Base-by-base conservation (phyloP, 2,113 vertebrate species). In the Cardinalis cardinalis region DNA sequence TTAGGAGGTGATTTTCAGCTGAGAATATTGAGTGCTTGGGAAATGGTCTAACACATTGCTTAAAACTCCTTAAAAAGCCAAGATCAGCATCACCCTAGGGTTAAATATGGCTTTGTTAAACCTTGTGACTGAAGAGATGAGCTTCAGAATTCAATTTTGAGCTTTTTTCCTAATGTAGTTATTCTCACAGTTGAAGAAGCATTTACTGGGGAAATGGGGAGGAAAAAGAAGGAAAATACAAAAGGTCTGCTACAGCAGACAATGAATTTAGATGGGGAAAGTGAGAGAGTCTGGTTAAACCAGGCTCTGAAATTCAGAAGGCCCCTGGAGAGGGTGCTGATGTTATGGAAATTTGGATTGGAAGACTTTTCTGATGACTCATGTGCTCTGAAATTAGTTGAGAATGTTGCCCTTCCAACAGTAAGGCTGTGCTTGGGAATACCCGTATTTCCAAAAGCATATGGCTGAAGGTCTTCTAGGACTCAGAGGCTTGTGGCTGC, bases 281-380 rank as follows among this genome's bases (percentile, higher is more conserved):
- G 70, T 23, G 46, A 64, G 68, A 74, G 17, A 55, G 29, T 23
- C 21, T 69, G 23, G 41, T 72, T 88, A 87, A 84, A 64, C 17
- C 10, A 75, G 32, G 9, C 36, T 29, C 41, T 76, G 72, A 16
- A 88, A 40, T 13, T 53, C 29, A 79, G 55, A 28, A 40, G 8
- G n/a, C 16, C 25, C 32, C 69, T 46, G 44, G 46, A 87, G 55
- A 65, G 28, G 18, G 15, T 79, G 41, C n/a, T 85, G 68, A 43
- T 87, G 17, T 69, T 87, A 34, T 2, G 38, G 63, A 89, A 92
- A 74, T 70, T 68, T 91, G 59, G 19, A 38, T 28, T 69, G 26
- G 66, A 69, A 89, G 44, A 44, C 53, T 91, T 85, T 89, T 52
- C 40, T 89, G 56, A 49, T 84, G 87, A 93, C 25, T 94, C 59